phyloP scores from a whole-genome alignment of 1,140 invertebrate genomes.

The Laupala kohalensis region DNA sequence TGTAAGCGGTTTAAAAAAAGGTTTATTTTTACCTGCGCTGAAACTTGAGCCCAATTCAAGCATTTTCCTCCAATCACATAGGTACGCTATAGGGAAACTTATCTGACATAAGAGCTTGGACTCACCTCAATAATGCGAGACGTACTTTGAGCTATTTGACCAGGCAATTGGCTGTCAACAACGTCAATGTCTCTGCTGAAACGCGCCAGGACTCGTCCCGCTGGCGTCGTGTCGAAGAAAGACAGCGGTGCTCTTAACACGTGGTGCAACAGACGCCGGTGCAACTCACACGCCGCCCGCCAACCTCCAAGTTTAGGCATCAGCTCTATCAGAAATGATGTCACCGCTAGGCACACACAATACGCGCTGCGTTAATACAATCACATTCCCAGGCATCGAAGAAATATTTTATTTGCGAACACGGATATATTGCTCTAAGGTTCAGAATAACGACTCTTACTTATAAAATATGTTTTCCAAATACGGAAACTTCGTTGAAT shows the following conservation, averaged over 20 bases:
- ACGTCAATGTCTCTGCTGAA: conserved; percentile 27
- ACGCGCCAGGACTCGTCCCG: conserved; percentile 42
- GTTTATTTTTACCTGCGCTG: too few species aligned
- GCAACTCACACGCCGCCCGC: conserved; percentile 30
- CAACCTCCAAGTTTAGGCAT: conserved; percentile 12
- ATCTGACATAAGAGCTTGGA: not conserved
- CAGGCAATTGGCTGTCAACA: conserved; percentile 31
- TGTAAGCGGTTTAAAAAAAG: too few species aligned
- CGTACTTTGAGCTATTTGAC: conserved; percentile 46
- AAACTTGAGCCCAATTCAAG: too few species aligned
- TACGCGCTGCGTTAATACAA: too few species aligned
- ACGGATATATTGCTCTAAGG: too few species aligned
- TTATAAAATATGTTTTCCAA: too few species aligned
- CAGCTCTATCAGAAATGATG: conserved; percentile 14
- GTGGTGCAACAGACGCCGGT: conserved; percentile 30
- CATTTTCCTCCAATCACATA: too few species aligned
- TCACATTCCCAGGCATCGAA: too few species aligned
- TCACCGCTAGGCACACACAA: too few species aligned
- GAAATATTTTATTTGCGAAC: too few species aligned
- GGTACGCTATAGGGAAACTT: not conserved
- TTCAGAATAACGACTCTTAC: too few species aligned
- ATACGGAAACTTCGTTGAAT: too few species aligned
- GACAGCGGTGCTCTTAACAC: conserved; percentile 33
- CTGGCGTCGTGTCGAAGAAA: conserved; percentile 40
- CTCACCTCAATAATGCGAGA: conserved; percentile 69